Base-by-base conservation (phyloP, 2,113 vertebrate genomes). In the Monarcha castaneiventris region DNA sequence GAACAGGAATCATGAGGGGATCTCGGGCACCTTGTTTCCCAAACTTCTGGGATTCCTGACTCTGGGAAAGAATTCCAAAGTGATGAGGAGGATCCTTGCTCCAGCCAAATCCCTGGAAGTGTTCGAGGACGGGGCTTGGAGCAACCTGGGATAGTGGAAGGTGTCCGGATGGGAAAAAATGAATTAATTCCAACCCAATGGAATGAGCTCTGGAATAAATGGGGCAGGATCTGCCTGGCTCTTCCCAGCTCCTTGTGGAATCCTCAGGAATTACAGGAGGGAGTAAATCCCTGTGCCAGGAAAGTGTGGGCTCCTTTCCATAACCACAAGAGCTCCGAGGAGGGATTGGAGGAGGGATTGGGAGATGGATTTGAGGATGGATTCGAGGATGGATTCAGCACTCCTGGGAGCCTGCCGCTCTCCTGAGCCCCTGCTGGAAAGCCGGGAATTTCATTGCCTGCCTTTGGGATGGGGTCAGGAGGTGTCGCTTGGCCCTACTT, bases 341-440 rank as follows among this genome's bases (percentile, higher is more conserved):
- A 41, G 6, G 68, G 55, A 48, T 81, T 23, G 3, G 26, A 11
- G 37, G 35, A 29, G 6, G 56, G 56, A 58, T 56, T 21, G 1
- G 1, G 22, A 25, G 43, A 43, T 43, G 43, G 37, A 46, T 83
- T 29, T 5, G 19, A 33, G 33, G 33, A 13, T 20, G 52, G 37
- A 46, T 83, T 29, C 8, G 19, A 33, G 33, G 33, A 13, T 20
- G 52, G 52, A 30, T 54, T 51, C 81, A n/a, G 51, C 21, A 20
- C 52, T 43, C 30, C 11, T 0, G 1, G 58, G 39, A 84, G 56
- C 68, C 41, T 72, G 80, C 44, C 0, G 2, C 51, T 58, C 33
- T 92, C 64, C 56, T 19, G 55, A n/a, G 23, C 8, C 0, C 3
- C 48, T 2, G 1, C 29, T 23, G 56, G 59, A 87, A 33, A 43